Evolutionary conservation across 2,888 invertebrate species (phyloP).

Genomic region (Scaptomyza cyrtandrae): DNA sequence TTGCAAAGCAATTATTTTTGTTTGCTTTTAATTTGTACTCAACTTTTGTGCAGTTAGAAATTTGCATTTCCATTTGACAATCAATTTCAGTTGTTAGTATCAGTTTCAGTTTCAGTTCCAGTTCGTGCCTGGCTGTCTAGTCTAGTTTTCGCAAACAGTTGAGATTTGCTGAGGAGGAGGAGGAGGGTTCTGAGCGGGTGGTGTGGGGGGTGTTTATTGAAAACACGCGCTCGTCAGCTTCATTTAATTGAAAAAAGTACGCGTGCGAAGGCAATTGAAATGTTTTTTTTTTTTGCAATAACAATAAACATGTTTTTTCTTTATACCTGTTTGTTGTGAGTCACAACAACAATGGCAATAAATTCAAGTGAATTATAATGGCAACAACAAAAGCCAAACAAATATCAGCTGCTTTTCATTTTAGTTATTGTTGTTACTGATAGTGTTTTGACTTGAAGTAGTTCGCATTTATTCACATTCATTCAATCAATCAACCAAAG

Average conservation of each 20-base stretch:
- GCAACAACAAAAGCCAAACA: neutral
- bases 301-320: constrained; percentile 40
- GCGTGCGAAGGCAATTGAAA: constrained; percentile 49
- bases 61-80: constrained; percentile 33
- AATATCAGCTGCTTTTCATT: constrained; percentile 45
- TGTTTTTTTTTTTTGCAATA: constrained; percentile 32
- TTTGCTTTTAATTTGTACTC: constrained; percentile 27
- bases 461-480: neutral
- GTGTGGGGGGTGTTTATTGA: constrained; percentile 44
- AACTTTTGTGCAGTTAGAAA: constrained; percentile 31
- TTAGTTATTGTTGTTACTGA: neutral
- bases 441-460: constrained; percentile 19
- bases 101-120: constrained; percentile 30
- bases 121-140: constrained; percentile 51
- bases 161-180: neutral
- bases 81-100: constrained; percentile 37
- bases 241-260: constrained; percentile 59
- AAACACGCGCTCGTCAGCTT: constrained; percentile 66
- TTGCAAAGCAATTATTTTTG: constrained; percentile 39
- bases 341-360: constrained; percentile 28
- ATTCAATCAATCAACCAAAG: constrained; percentile 15
- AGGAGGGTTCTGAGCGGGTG: neutral
- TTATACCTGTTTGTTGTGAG: constrained; percentile 44
- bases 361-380: constrained; percentile 33
- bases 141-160: constrained; percentile 9